Evolutionary conservation across 2,888 invertebrate genomes (phyloP).

Genomic region (Limenitis camilla): DNA sequence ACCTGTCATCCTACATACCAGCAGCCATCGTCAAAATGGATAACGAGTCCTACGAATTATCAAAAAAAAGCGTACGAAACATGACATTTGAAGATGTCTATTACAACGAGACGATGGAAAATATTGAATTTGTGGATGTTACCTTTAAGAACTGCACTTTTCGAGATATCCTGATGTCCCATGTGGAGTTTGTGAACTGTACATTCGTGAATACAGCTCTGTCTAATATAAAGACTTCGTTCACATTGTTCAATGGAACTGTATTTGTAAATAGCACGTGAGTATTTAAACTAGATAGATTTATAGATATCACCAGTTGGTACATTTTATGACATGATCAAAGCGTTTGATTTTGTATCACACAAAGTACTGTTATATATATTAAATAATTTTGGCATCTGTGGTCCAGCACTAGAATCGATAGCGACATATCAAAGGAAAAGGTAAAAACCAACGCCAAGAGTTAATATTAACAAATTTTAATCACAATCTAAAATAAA

Average conservation of each 20-base stretch:
- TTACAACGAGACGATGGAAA: slow-evolving; percentile 77
- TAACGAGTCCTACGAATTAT: slow-evolving; percentile 40
- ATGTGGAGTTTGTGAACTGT: slow-evolving; percentile 82
- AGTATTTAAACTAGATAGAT: slow-evolving; percentile 30
- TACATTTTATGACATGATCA: no score
- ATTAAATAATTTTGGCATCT: no score
- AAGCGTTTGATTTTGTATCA: no score
- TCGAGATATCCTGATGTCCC: slow-evolving; percentile 79
- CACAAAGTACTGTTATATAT: no score
- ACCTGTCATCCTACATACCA: slow-evolving; percentile 72
- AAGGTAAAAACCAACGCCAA: no score
- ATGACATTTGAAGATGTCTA: slow-evolving; percentile 46
- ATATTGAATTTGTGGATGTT: slow-evolving; percentile 75
- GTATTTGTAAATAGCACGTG: slow-evolving; percentile 78
- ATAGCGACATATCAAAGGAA: no score
- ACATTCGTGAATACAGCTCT: slow-evolving; percentile 80
- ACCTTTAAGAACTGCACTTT: slow-evolving; percentile 79
- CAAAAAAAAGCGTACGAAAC: slow-evolving; percentile 43
- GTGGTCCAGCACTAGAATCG: no score
- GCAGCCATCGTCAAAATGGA: slow-evolving; percentile 62
- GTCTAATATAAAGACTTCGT: slow-evolving; percentile 81
- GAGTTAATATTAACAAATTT: no score
- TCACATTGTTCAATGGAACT: slow-evolving; percentile 77
- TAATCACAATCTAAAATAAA: no score
- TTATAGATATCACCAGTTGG: no score